These are phyloP conservation scores for Ceriagrion tenellum DNA, from an alignment of 2,888 invertebrate genomes.

Conservation along the genomic window DNA sequence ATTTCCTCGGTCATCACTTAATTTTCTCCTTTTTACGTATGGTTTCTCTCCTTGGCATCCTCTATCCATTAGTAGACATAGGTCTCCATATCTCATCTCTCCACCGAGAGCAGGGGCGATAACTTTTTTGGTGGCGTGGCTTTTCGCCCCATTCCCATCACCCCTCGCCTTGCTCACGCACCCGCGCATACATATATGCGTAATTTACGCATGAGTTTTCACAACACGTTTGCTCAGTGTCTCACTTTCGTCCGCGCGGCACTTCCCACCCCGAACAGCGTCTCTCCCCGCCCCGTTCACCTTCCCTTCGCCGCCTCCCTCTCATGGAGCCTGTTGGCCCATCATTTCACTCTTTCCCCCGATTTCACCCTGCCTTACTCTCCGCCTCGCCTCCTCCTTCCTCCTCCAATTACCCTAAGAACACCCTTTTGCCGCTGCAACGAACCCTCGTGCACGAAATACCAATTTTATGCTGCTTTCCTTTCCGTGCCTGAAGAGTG, in stretches of 20 bases:
- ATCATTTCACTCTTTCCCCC: no score
- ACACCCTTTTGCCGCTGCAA: neutral
- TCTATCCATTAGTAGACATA: neutral
- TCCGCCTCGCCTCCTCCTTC: neutral
- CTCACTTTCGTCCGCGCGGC: neutral
- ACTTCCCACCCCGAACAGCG: neutral
- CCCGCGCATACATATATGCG: neutral
- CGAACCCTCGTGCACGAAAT: conserved; percentile 12
- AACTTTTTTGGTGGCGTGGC: neutral
- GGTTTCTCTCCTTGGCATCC: neutral
- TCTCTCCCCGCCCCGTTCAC: no score
- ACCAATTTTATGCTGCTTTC: conserved; percentile 52
- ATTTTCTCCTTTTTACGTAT: no score
- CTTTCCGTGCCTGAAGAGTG: no score
- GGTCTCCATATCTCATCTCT: neutral
- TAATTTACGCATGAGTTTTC: conserved; percentile 63
- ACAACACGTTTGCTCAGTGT: conserved; percentile 42
- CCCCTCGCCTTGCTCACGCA: neutral
- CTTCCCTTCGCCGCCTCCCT: no score
- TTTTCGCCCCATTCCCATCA: neutral
- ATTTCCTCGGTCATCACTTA: no score
- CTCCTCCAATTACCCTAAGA: neutral
- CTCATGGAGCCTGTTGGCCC: no score
- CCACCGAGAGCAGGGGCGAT: neutral
- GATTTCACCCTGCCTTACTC: no score